Conservation (phyloP, 2,888 invertebrate genomes). For the Serripes groenlandicus region DNA sequence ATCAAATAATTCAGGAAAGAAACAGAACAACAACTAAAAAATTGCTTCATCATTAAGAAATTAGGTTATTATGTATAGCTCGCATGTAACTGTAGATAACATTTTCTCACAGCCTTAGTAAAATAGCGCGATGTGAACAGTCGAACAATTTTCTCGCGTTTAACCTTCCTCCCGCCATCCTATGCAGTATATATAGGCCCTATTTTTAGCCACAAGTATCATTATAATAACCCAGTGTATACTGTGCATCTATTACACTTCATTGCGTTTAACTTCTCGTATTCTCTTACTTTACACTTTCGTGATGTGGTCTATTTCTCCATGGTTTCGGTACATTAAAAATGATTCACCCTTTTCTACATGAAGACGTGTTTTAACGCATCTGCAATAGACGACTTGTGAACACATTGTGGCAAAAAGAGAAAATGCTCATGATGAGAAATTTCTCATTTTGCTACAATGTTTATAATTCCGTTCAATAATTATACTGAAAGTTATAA, state of each 20-base stretch:
- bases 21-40: no score
- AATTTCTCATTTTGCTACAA: constrained; percentile 1
- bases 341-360: no score
- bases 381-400: background rate
- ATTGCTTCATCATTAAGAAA: no score
- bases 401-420: background rate
- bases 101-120: constrained; percentile 6
- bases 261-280: constrained; percentile 16
- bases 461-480: background rate
- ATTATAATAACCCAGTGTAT: background rate
- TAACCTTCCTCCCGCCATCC: constrained; percentile 14
- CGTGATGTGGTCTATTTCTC: background rate
- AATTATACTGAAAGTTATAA: background rate
- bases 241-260: constrained; percentile 19
- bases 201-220: constrained; percentile 17
- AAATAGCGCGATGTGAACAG: constrained; percentile 14
- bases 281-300: background rate
- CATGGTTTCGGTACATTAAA: background rate
- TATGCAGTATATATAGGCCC: constrained; percentile 13
- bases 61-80: no score
- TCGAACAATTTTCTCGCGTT: constrained; percentile 2
- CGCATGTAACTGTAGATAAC: no score
- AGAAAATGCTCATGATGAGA: constrained; percentile 1
- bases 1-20: no score
- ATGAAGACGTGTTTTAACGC: background rate